Evolutionary conservation across 2,888 invertebrate species (phyloP).

Genomic region (Acanthosepion esculentum): DNA sequence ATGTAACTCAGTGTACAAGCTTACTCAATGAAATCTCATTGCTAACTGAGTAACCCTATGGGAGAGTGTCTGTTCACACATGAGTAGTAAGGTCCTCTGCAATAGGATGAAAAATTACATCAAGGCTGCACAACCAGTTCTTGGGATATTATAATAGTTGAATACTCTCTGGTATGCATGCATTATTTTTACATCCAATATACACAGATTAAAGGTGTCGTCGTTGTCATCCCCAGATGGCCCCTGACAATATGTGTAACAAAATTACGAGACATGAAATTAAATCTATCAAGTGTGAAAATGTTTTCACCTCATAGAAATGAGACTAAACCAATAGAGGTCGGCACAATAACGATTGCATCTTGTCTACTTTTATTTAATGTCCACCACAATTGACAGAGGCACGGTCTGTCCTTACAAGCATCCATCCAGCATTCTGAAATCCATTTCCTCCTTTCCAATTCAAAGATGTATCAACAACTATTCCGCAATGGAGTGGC

Average conservation of each 20-base stretch:
- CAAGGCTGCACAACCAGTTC: too few relatives aligned
- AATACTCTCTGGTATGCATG: too few relatives aligned
- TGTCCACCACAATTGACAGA: neutral
- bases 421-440: neutral
- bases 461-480: conserved; percentile 22
- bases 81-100: too few relatives aligned
- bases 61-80: too few relatives aligned
- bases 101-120: too few relatives aligned
- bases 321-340: neutral
- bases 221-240: too few relatives aligned
- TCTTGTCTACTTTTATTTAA: conserved; percentile 7
- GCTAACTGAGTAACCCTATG: too few relatives aligned
- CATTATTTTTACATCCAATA: too few relatives aligned
- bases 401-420: neutral
- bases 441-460: neutral
- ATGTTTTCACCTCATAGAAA: neutral
- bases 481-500: neutral
- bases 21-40: too few relatives aligned
- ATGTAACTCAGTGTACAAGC: too few relatives aligned
- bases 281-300: conserved; percentile 2
- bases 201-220: too few relatives aligned
- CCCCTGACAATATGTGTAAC: neutral
- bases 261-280: neutral
- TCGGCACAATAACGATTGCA: neutral
- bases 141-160: too few relatives aligned